Percentiles rank a stretch among this genome's conserved stretches.
Evolutionary conservation across 2,113 vertebrate genomes (phyloP).

Genomic region (Regulus satrapa): DNA sequence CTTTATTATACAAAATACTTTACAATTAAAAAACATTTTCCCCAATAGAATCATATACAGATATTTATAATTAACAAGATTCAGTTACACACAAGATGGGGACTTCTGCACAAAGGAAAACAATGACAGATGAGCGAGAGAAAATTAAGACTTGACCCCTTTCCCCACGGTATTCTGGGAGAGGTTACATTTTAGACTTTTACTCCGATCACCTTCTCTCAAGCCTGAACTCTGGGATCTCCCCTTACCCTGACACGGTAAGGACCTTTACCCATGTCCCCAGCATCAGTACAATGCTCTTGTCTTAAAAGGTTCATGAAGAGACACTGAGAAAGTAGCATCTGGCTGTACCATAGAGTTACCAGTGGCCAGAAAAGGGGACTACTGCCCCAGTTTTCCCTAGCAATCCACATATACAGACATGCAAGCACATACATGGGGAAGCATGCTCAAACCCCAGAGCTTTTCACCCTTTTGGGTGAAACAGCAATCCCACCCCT

Average conservation of each 20-base stretch:
- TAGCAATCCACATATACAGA: neutral
- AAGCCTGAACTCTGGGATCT: neutral
- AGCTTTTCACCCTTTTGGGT: neutral
- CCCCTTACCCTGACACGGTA: neutral
- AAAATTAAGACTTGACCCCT: conserved; percentile 40
- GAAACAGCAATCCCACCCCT: neutral
- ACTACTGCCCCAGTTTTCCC: neutral
- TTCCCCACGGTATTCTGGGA: neutral
- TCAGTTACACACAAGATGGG: conserved; percentile 20
- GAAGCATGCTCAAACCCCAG: neutral
- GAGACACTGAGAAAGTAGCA: neutral
- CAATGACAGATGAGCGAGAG: neutral
- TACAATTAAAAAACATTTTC: conserved; percentile 69
- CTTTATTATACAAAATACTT: conserved; percentile 71
- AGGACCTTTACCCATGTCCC: neutral
- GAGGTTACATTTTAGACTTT: neutral
- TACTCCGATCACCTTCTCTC: neutral
- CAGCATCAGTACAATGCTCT: neutral
- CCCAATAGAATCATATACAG: conserved; percentile 63
- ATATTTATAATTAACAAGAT: conserved; percentile 69
- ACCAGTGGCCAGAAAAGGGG: neutral
- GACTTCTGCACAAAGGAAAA: conserved; percentile 4
- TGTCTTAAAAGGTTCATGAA: neutral
- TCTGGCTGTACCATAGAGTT: neutral
- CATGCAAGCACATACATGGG: neutral